phyloP scores from a whole-genome alignment of 2,797 vertebrate species.

The Peromyscus eremicus region DNA sequence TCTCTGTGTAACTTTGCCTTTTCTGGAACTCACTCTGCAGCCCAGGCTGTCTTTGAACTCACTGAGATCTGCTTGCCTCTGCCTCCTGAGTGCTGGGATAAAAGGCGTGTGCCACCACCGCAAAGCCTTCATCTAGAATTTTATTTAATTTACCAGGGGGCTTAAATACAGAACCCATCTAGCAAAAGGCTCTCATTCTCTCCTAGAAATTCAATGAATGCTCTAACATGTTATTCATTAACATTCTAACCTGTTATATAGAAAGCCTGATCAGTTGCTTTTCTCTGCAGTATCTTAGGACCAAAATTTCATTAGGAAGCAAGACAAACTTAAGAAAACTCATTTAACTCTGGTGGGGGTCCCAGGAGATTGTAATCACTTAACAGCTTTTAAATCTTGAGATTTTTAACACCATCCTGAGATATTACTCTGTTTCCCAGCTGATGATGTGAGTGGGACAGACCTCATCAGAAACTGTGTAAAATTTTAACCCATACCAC shows the following conservation, averaged over 20 bases:
- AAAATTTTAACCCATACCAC: constrained; percentile 52
- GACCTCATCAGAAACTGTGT: not conserved
- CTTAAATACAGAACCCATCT: not conserved
- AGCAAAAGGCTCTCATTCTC: not conserved
- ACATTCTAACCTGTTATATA: not conserved
- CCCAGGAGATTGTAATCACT: not conserved
- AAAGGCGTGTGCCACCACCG: too few relatives aligned
- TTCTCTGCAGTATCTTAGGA: not conserved
- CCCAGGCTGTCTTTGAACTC: too few relatives aligned
- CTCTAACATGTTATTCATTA: not conserved
- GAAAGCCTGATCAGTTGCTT: not conserved
- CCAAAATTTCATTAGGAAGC: constrained; percentile 3
- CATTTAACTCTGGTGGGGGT: not conserved
- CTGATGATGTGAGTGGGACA: constrained; percentile 43
- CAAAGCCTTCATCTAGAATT: not conserved
- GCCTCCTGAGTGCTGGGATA: too few relatives aligned
- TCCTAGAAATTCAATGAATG: not conserved
- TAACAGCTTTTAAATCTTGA: constrained; percentile 34
- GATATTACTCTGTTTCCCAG: not conserved
- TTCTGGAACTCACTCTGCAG: too few relatives aligned
- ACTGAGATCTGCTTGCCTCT: too few relatives aligned
- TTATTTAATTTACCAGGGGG: constrained; percentile 37
- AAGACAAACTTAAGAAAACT: not conserved
- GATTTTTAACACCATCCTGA: not conserved
- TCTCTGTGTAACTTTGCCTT: too few relatives aligned